These are phyloP conservation scores for Drosophila hydei DNA, from an alignment of 1,140 invertebrate species.

Conservation along the genomic window DNA sequence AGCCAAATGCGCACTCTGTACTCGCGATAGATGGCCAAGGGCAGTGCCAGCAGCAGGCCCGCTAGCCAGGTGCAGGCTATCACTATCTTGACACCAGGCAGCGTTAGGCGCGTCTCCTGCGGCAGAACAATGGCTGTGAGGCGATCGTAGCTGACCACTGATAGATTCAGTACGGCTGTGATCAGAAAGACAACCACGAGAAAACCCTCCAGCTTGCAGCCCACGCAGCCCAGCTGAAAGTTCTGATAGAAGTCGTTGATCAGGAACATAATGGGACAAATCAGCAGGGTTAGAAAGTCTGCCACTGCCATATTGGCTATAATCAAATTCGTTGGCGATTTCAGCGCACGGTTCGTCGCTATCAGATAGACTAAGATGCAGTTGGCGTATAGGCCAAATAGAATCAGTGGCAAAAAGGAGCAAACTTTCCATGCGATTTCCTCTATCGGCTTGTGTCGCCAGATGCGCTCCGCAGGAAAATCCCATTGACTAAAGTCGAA, in stretches of 20 bases:
- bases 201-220: slow-evolving; percentile 89
- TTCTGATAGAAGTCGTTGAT: slow-evolving; percentile 90
- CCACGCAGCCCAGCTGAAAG: slow-evolving; percentile 88
- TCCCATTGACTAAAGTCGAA: slow-evolving; percentile 76
- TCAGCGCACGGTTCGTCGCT: slow-evolving; percentile 87
- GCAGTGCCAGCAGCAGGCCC: slow-evolving; percentile 86
- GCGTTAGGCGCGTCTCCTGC: slow-evolving; percentile 87
- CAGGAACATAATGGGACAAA: slow-evolving; percentile 90
- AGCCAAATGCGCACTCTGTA: slow-evolving; percentile 89
- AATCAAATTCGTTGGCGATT: slow-evolving; percentile 91
- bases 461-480: slow-evolving; percentile 85
- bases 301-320: slow-evolving; percentile 92
- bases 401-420: slow-evolving; percentile 86
- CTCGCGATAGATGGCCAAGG: slow-evolving; percentile 87
- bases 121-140: slow-evolving; percentile 91
- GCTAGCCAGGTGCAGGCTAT: slow-evolving; percentile 88
- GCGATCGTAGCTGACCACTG: slow-evolving; percentile 92
- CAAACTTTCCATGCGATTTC: slow-evolving; percentile 87
- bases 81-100: slow-evolving; percentile 86
- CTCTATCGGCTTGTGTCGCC: slow-evolving; percentile 85
- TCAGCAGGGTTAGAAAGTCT: slow-evolving; percentile 89
- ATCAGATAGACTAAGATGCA: slow-evolving; percentile 89
- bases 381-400: slow-evolving; percentile 90
- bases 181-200: slow-evolving; percentile 88
- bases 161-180: slow-evolving; percentile 90